Evolutionary conservation across 2,797 vertebrate genomes (phyloP), one percentile per base, ranked within the genome.

Genomic region (Acrossocheilus fasciatus): DNA sequence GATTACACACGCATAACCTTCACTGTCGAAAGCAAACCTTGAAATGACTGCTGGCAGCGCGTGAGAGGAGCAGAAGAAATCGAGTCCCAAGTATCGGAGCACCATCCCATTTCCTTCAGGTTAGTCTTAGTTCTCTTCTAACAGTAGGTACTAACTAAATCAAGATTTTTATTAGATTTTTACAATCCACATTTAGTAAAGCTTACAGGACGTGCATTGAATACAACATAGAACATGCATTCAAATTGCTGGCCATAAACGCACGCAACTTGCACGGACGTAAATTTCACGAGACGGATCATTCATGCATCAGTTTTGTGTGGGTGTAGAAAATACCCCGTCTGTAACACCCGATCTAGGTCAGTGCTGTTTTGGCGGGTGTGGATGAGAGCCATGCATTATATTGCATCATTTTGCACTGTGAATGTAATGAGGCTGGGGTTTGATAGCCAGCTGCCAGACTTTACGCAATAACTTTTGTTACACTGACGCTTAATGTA

Each of bases 31-130:
- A 83, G 86, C 86, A 83, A 91, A 90, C 91, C 89, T 90, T 95
- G 95, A 91, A 89, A 96, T 96, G 95, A 95, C 94, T 92, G 90
- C 89, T 89, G 87, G 90, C 92, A 91, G 91, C 86, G 89, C 90
- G 82, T 96, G 91, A 95, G 86, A 83, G 88, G 83, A 85, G 59
- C 81, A 83, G 66, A 81, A 82, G 90, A 89, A 90, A 90, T 83
- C 91, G 92, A 93, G 91, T 93, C 87, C 83, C 82, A 80, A 94
- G 90, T 93, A 89, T 59, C 85, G 86, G 92, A 89, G 83, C 72
- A 52, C 59, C 85, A 57, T 85, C 81, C 52, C 85, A 89, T 89
- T 86, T 62, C 87, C 47, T 77, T 72, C 89, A 90, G 95, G 95
- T 95, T 93, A 92, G 88, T 87, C 72, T 43, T 5, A 43, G 9